Base-by-base conservation (phyloP, 2,113 vertebrate species). In the Microtus montanus region DNA sequence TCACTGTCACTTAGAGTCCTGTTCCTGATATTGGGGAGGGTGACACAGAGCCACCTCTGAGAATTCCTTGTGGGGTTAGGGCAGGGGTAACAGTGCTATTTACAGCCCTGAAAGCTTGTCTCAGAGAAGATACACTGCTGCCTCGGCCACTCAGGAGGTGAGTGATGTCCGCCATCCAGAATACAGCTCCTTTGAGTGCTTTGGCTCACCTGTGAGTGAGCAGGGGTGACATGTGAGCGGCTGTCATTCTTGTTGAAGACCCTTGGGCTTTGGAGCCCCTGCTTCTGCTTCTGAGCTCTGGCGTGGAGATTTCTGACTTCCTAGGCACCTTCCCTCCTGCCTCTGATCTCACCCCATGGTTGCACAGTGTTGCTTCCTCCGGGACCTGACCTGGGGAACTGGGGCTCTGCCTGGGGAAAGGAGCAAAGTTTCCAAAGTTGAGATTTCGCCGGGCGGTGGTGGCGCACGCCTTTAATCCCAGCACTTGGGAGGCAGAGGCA, bases 51-150 rank as follows among this genome's bases (percentile, higher is more conserved):
- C 58, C 61, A 73, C 52, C 20, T 89, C 89, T 89, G 12, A 63
- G 77, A 94, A 92, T 79, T 92, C 70, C 41, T 90, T 80, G 64
- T 82, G 82, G 85, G 82, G 28, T 38, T 28, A 49, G 54, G 54
- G 61, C 28, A 3, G 14, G 44, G 22, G 35, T 35, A 47, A 73
- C 11, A 20, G 11, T 64, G 35, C 71, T 90, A 11, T 47, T 75
- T 93, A 10, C 64, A 49, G 49, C 28, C 28, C 15, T 83, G 77
- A 44, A 84, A 64, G n/a, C 33, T 84, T 80, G n/a, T 44, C 54
- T 97, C 54, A 47, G 47, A 87, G 49, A 94, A 92, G 35, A 80
- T 61, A 5, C 70, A 10, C 61, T 22, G 5, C n/a, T 10, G 7
- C n/a, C 68, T 73, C 8, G 14, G 38, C 52, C 68, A 85, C 75